These are phyloP conservation scores for Gallinago nigripennis DNA, from an alignment of 2,797 vertebrate species.

Conservation along the genomic window DNA sequence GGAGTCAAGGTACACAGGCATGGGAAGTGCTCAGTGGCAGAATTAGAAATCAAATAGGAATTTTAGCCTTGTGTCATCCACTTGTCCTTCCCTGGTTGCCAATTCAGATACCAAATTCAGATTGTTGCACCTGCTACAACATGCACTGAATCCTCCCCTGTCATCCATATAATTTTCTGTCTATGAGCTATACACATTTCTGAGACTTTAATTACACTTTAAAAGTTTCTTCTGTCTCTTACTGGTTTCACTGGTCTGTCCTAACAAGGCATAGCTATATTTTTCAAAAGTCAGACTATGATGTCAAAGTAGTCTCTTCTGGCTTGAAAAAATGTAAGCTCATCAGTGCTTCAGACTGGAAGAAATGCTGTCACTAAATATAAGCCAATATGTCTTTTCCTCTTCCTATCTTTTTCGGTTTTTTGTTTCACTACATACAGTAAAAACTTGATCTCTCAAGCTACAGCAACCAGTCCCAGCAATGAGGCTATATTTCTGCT, in stretches of 20 bases:
- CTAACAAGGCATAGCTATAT: background rate
- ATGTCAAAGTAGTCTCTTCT: background rate
- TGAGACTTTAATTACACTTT: background rate
- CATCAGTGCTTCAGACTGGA: background rate
- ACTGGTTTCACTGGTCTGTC: background rate
- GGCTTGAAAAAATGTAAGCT: background rate
- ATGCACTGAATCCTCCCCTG: background rate
- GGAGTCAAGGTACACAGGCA: background rate
- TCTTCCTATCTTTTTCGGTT: background rate
- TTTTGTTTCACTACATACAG: background rate
- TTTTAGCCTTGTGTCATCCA: background rate
- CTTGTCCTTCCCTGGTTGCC: background rate
- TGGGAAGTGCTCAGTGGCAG: background rate
- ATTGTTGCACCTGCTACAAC: background rate
- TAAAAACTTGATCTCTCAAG: background rate
- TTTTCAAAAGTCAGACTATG: background rate
- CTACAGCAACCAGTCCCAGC: background rate
- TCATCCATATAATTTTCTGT: background rate
- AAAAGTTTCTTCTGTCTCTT: background rate
- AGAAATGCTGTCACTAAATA: constrained; percentile 35
- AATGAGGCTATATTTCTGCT: constrained; percentile 22
- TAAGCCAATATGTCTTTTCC: background rate
- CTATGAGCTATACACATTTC: background rate
- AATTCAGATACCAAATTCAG: background rate
- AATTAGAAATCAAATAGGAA: background rate